phyloP scores from a whole-genome alignment of 2,113 vertebrate genomes.

The Indicator indicator region DNA sequence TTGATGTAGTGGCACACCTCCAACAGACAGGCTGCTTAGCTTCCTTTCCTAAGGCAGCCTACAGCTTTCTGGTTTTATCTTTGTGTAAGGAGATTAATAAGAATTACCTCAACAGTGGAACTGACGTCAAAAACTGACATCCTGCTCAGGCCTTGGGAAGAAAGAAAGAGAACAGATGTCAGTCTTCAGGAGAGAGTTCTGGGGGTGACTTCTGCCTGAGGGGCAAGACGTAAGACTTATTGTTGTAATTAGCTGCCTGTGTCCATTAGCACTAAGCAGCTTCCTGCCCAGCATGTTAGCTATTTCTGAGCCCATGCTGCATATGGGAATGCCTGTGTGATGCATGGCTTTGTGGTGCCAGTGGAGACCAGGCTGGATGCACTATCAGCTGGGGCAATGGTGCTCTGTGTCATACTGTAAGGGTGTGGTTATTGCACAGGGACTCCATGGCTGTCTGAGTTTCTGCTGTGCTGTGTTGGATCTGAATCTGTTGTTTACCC shows the following conservation, averaged over 20 bases:
- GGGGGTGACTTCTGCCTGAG: background rate
- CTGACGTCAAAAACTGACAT: background rate
- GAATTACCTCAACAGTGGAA: background rate
- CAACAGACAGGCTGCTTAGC: background rate
- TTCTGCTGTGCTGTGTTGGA: rapidly evolving
- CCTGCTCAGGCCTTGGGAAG: background rate
- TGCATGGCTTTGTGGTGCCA: background rate
- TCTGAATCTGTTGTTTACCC: background rate
- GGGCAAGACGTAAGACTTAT: background rate
- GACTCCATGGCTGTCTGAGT: background rate
- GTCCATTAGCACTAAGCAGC: background rate
- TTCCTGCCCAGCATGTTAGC: background rate
- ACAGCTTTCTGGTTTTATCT: background rate
- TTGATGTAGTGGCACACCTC: background rate
- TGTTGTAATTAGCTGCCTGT: background rate
- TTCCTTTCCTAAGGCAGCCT: background rate
- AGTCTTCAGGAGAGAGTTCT: background rate
- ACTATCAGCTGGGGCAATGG: background rate
- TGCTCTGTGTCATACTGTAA: background rate
- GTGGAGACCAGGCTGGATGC: background rate
- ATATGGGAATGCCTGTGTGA: background rate
- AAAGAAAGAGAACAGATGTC: background rate
- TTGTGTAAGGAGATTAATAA: background rate
- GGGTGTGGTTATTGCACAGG: background rate
- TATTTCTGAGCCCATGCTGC: background rate